Percentiles rank a stretch among this genome's conserved stretches.
phyloP scores from a whole-genome alignment of 1,140 invertebrate genomes.

The Heliconius eleuchia region DNA sequence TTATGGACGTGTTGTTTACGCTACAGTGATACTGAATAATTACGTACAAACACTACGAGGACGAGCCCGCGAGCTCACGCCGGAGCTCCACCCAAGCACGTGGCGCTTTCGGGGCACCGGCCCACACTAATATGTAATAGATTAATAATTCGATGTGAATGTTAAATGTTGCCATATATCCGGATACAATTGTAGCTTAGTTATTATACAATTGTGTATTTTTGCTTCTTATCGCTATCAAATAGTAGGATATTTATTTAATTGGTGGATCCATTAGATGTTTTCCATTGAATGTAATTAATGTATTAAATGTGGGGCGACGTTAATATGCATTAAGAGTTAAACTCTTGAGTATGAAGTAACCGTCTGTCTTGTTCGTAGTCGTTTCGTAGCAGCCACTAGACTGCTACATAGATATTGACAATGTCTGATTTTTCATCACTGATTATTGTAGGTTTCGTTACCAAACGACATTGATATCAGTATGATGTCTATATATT shows the following conservation, averaged over 20 bases:
- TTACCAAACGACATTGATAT: background rate
- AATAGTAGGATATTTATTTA: constrained; percentile 38
- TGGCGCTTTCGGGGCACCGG: constrained; percentile 6
- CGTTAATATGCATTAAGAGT: constrained; percentile 31
- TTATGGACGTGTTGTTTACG: constrained; percentile 14
- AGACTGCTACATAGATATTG: constrained; percentile 6
- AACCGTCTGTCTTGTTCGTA: constrained; percentile 24
- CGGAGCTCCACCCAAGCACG: background rate
- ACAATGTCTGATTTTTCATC: constrained; percentile 3
- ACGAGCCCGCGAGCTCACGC: background rate
- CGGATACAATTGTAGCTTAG: constrained; percentile 41
- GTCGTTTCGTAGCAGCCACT: constrained; percentile 26
- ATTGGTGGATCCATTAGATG: constrained; percentile 40
- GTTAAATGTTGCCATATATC: constrained; percentile 44
- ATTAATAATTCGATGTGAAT: constrained; percentile 40
- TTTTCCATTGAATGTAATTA: constrained; percentile 35
- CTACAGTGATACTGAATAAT: constrained; percentile 17
- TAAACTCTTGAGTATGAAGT: constrained; percentile 23
- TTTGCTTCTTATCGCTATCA: constrained; percentile 39
- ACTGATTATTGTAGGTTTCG: constrained; percentile 3
- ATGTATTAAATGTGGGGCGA: constrained; percentile 35
- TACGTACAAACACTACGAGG: constrained; percentile 12
- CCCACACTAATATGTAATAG: constrained; percentile 31
- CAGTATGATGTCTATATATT: background rate
- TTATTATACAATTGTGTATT: constrained; percentile 34